phyloP scores from a whole-genome alignment of 1,140 invertebrate species.

The Stenopsyche tienmushanensis region DNA sequence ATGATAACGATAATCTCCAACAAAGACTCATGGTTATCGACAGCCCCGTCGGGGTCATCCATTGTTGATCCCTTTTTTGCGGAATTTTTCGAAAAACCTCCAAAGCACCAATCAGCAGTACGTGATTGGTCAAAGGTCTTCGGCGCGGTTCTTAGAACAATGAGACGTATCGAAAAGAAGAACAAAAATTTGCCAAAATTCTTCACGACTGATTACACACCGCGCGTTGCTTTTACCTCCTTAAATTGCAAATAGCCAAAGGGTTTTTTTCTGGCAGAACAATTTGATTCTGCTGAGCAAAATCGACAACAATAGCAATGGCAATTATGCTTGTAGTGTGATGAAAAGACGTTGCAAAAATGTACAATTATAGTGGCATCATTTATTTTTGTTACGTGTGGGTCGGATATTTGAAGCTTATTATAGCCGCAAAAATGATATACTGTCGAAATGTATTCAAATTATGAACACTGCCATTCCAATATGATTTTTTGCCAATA shows the following conservation, averaged over 20 bases:
- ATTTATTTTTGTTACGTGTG: too few relatives aligned
- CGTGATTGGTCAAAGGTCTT: slow-evolving; percentile 38
- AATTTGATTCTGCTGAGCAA: not conserved
- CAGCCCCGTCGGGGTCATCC: too few relatives aligned
- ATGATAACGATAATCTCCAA: too few relatives aligned
- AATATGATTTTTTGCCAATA: too few relatives aligned
- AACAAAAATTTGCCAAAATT: slow-evolving; percentile 4
- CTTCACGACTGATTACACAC: slow-evolving; percentile 8
- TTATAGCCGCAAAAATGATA: too few relatives aligned
- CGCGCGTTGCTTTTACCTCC: not conserved
- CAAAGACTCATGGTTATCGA: too few relatives aligned
- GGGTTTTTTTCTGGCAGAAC: not conserved
- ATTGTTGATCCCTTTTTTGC: slow-evolving; percentile 28
- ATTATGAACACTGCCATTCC: too few relatives aligned
- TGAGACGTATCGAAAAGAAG: slow-evolving; percentile 5
- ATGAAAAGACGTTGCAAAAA: not conserved
- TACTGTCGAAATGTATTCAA: too few relatives aligned
- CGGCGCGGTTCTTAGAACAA: slow-evolving; percentile 33
- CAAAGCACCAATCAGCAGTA: slow-evolving; percentile 32
- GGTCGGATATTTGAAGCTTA: too few relatives aligned
- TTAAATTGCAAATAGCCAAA: slow-evolving; percentile 13
- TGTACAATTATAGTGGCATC: too few relatives aligned
- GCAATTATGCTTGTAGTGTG: not conserved
- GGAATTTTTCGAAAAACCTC: slow-evolving; percentile 17
- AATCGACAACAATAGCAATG: not conserved